Base-by-base conservation (phyloP, 2,797 vertebrate species). In the Capromys pilorides region DNA sequence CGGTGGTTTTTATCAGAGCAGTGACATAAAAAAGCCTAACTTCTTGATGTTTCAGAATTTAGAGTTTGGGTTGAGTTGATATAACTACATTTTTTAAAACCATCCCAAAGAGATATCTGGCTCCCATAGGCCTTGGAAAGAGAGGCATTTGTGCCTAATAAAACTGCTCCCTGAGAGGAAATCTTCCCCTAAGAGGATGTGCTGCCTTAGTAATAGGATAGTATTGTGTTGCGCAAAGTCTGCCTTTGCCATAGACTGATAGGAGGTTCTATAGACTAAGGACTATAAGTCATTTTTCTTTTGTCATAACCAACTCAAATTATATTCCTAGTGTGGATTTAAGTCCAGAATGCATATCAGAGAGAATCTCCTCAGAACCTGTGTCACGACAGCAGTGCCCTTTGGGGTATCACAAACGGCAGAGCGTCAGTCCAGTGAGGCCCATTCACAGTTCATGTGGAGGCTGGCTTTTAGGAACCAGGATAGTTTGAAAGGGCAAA, bases 21-120 rank as follows among this genome's bases (percentile, higher is more conserved):
- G 36, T 71, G 81, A 92, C 83, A 91, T 93, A 57, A 77, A 91
- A 54, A 73, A 73, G 19, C 6, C 10, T 1, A n/a, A 54, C 62
- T 79, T 93, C 80, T 95, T 91, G 4, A 45, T 45, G 93, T 95
- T 96, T 95, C 79, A 81, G 85, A 94, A 84, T 96, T 94, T 93
- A 62, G 78, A 73, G 64, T 86, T 93, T 41, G n/a, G 94, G 71
- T 95, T 94, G 88, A 67, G 83, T 49, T 85, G 36, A 54, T 75
- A n/a, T 19, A 36, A 88, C 59, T 61, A 6, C 54, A 4, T 90
- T 90, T 85, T 1, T 41, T 82, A 62, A 61, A 41, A 78, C 64
- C 73, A 16, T 64, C 73, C 64, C 94, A 90, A 94, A 87, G 59
- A 86, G 59, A 45, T 83, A 19, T n/a, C n/a, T 57, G 51, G 86